Percentiles rank a stretch among this genome's conserved stretches.
phyloP scores from a whole-genome alignment of 1,140 invertebrate species.

The Drosophila pseudoananassae region DNA sequence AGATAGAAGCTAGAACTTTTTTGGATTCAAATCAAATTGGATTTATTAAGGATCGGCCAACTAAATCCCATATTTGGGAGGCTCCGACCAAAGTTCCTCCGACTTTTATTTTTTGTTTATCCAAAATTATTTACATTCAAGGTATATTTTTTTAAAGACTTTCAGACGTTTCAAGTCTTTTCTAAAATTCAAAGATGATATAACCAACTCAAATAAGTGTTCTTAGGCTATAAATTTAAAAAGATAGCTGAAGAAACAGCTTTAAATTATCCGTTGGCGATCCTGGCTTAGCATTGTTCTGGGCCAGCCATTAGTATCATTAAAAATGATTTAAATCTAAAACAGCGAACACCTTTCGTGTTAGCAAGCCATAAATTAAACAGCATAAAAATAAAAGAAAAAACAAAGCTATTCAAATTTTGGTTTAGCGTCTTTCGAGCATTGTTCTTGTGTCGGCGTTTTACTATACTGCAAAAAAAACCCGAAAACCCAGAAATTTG shows the following conservation, averaged over 20 bases:
- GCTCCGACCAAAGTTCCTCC: too few relatives aligned
- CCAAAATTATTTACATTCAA: too few relatives aligned
- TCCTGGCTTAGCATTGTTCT: conserved; percentile 12
- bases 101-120: too few relatives aligned
- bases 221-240: not conserved
- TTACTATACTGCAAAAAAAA: conserved; percentile 5
- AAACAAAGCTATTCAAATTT: conserved; percentile 39
- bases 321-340: conserved; percentile 47
- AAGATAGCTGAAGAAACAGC: not conserved
- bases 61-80: too few relatives aligned
- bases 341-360: conserved; percentile 41
- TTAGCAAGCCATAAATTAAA: conserved; percentile 34
- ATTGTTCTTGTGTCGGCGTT: conserved; percentile 5
- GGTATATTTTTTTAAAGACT: too few relatives aligned
- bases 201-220: not conserved
- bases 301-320: conserved; percentile 15
- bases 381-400: conserved; percentile 2
- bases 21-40: too few relatives aligned
- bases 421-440: conserved; percentile 14
- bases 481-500: conserved; percentile 7
- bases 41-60: too few relatives aligned
- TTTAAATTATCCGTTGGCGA: not conserved
- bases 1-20: too few relatives aligned
- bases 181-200: not conserved
- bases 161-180: too few relatives aligned